A percentile compares a stretch with the other conserved stretches of the same genome.
phyloP scores from a whole-genome alignment of 2,888 invertebrate species.

The Tenthredo scrophulariae region DNA sequence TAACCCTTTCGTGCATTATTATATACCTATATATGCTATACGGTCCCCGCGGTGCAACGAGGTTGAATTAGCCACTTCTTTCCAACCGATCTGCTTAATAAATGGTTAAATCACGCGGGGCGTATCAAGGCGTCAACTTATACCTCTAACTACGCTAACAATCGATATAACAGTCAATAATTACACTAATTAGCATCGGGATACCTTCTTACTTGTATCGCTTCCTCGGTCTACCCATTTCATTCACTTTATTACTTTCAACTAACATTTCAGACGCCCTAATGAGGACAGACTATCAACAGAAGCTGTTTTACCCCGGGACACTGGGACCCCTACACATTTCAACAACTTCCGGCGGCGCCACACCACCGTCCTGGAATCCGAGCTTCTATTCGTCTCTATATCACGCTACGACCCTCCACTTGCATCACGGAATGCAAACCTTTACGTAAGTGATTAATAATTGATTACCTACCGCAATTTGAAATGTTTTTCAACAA shows the following conservation, averaged over 20 bases:
- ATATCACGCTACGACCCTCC: constrained; percentile 74
- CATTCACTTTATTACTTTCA: constrained; percentile 29
- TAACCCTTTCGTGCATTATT: not conserved
- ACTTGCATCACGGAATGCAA: constrained; percentile 74
- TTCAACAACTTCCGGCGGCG: constrained; percentile 69
- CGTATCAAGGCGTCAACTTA: not conserved
- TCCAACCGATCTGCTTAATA: constrained; percentile 28
- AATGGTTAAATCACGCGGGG: constrained; percentile 37
- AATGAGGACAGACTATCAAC: constrained; percentile 75
- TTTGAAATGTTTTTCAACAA: not conserved
- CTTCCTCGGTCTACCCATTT: not conserved
- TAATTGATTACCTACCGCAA: not conserved
- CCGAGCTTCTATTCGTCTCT: constrained; percentile 75
- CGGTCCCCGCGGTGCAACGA: constrained; percentile 12
- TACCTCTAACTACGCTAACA: not conserved
- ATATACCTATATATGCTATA: not conserved
- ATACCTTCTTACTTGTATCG: not conserved
- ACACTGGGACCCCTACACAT: constrained; percentile 74
- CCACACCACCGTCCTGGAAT: constrained; percentile 73
- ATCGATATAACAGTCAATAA: constrained; percentile 30
- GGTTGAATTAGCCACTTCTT: constrained; percentile 42
- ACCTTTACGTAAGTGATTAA: constrained; percentile 70
- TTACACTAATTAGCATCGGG: constrained; percentile 25
- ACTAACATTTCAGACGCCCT: constrained; percentile 68
- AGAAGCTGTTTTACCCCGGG: constrained; percentile 74